phyloP scores from a whole-genome alignment of 30 jellyfish, hydroid and myxozoan species.

The Turritopsis dohrnii region DNA sequence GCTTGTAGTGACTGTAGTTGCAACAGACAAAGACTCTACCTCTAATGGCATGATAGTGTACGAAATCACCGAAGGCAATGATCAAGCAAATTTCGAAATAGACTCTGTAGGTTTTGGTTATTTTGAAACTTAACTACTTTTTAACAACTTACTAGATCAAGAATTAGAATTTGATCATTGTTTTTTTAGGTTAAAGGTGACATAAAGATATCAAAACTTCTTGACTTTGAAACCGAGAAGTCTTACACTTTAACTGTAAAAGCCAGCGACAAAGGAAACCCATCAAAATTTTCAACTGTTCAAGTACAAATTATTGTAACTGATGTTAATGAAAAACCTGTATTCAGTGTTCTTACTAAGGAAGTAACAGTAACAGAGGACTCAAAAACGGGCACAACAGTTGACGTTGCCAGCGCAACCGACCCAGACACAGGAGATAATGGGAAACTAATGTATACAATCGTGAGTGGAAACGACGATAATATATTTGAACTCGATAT shows the following conservation, averaged over 20 bases:
- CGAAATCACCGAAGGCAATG: constrained; percentile 42
- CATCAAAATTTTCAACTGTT: constrained; percentile 13
- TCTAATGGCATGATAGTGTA: constrained; percentile 55
- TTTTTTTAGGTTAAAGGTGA: neutral
- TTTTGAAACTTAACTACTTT: constrained; percentile 32
- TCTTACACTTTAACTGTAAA: constrained; percentile 36
- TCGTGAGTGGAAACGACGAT: constrained; percentile 8
- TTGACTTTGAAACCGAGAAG: constrained; percentile 55
- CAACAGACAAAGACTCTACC: constrained; percentile 72
- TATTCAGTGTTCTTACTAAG: neutral
- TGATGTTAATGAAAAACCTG: constrained; percentile 16
- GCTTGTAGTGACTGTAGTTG: constrained; percentile 27
- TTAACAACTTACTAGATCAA: no score
- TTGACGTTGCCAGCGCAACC: neutral
- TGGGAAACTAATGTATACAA: neutral
- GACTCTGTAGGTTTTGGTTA: constrained; percentile 33
- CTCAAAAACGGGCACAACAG: neutral
- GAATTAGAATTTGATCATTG: neutral
- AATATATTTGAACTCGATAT: neutral
- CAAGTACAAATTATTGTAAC: neutral
- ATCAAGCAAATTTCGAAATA: constrained; percentile 44
- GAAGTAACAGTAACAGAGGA: neutral
- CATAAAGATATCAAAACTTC: neutral
- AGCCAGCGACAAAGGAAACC: constrained; percentile 32
- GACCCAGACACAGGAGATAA: constrained; percentile 4